Percentiles rank a stretch among this genome's conserved stretches.
phyloP scores from a whole-genome alignment of 2,797 vertebrate species.

The Lepidocolaptes lacrymiger region DNA sequence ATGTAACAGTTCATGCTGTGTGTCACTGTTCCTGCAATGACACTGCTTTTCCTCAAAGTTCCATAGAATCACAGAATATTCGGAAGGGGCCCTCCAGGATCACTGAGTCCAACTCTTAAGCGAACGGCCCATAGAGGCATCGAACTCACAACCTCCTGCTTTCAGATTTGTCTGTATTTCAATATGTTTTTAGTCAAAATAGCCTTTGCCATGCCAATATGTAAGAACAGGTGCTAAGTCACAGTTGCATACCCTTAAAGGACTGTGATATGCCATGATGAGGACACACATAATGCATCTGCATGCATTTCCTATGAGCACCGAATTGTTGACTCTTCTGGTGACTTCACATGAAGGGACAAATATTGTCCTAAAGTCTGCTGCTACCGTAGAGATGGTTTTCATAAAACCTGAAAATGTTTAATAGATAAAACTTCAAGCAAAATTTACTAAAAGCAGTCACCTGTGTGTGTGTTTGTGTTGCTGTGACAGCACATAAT shows the following conservation, averaged over 20 bases:
- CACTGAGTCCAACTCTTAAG: not conserved
- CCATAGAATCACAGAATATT: not conserved
- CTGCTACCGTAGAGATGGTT: not conserved
- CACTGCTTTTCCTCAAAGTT: not conserved
- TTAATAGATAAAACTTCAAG: not conserved
- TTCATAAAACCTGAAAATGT: not conserved
- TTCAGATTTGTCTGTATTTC: not conserved
- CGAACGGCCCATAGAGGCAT: not conserved
- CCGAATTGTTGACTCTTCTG: not conserved
- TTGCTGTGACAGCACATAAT: not conserved
- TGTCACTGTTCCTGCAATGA: not conserved
- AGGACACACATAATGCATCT: not conserved
- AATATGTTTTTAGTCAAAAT: not conserved
- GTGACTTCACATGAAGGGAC: not conserved
- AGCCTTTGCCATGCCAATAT: not conserved
- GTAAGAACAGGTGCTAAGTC: not conserved
- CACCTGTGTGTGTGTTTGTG: not conserved
- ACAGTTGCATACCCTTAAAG: not conserved
- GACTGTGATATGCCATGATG: not conserved
- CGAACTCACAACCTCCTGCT: not conserved
- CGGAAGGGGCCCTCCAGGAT: not conserved
- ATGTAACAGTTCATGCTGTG: not conserved
- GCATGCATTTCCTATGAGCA: not conserved
- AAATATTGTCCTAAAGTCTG: not conserved
- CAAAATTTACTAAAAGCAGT: not conserved